Base-by-base conservation (phyloP, 2,888 invertebrate genomes). In the Callyntrura guangdongensis region DNA sequence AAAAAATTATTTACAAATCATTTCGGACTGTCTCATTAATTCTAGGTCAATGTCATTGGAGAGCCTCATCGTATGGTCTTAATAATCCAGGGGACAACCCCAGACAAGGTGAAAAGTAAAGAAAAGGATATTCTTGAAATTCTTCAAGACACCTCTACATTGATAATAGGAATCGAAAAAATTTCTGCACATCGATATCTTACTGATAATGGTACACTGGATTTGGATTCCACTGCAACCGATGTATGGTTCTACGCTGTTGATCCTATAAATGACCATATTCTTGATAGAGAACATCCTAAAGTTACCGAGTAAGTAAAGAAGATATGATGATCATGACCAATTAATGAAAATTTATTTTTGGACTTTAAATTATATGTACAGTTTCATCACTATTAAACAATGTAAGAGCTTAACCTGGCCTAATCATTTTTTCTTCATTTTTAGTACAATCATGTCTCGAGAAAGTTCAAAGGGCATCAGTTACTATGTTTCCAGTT, bases 191-290 rank as follows among this genome's bases (percentile, higher is more conserved):
- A 97, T 85, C 97, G 97, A 94, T 97, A 96, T 93, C 94, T 97
- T 11, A 96, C 96, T 12, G 96, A 96, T 81, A 98, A 98, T 94
- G 97, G 97, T 4, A 97, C 97, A 0, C 95, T 98, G 22, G 97
- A 97, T 93, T 77, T 92, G 5, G 97, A 97, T 94, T 95, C 96
- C 0, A 96, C 96, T 6, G 97, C 97, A 8, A 98, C 98, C 0
- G 98, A 98, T 94, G 96, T 98, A 6, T 98, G 98, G 98, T 96
- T 98, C 95, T 98, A 98, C 94, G 96, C 97, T 0, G 96, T 98
- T 1, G 97, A 98, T 95, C 98, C 98, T 0, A 96, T 95, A 84
- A 97, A 96, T 0, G 98, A 98, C 92, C 95, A 95, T 81, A 97
- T 98, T 93, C 95, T 98, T 59, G 95, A 96, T 0, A 96, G 97